Percentiles rank a stretch among this genome's conserved stretches.
Evolutionary conservation across 1,140 invertebrate genomes (phyloP).

Genomic region (Bombus haemorrhoidalis): DNA sequence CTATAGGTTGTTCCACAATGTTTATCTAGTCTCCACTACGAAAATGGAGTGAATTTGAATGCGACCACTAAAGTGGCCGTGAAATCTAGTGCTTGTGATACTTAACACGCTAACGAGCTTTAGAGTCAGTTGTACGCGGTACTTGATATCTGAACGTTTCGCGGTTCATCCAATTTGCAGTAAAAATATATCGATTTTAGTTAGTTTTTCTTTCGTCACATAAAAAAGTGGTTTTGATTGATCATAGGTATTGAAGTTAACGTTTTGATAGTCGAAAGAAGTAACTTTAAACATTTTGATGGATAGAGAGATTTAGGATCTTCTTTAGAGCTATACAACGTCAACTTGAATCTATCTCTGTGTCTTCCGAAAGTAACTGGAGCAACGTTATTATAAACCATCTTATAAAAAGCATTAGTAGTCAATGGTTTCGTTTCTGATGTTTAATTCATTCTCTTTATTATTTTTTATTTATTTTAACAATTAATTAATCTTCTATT

Average conservation of each 20-base stretch:
- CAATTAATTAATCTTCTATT: no score
- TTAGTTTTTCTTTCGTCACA: background rate
- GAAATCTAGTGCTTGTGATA: background rate
- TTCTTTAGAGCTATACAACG: no score
- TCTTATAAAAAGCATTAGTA: no score
- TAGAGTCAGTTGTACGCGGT: background rate
- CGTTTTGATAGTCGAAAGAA: background rate
- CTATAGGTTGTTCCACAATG: slow-evolving; percentile 6
- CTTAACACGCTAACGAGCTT: background rate
- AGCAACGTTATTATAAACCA: no score
- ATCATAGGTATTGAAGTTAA: background rate
- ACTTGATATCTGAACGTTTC: background rate
- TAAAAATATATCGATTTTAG: background rate
- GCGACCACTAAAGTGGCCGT: background rate
- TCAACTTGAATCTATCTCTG: no score
- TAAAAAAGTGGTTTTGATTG: background rate
- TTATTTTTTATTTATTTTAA: no score
- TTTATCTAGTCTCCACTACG: slow-evolving; percentile 52
- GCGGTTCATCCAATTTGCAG: background rate
- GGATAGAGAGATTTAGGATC: background rate
- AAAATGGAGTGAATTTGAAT: slow-evolving; percentile 52
- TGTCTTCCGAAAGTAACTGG: no score
- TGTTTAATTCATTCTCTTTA: no score
- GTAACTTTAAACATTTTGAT: background rate
- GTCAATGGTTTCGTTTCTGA: no score